phyloP scores from a whole-genome alignment of 2,113 vertebrate genomes.

The Bambusicola thoracicus region DNA sequence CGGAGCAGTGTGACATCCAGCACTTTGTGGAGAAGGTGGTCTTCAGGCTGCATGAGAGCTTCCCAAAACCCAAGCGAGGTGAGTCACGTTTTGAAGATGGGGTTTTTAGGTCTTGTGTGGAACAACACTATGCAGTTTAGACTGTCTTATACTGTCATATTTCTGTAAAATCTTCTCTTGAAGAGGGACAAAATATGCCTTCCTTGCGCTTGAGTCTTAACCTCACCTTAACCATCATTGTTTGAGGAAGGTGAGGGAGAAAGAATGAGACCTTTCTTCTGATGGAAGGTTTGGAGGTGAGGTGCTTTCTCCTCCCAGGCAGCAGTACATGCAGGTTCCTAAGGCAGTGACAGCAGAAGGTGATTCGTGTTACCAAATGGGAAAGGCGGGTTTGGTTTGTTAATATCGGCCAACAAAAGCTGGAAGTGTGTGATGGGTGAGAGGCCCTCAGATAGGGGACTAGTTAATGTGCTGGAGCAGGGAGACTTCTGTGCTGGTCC shows the following conservation, averaged over 20 bases:
- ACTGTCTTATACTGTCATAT: not conserved
- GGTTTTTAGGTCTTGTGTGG: rapidly evolving
- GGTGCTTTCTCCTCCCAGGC: not conserved
- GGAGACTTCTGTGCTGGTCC: not conserved
- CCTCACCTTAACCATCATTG: not conserved
- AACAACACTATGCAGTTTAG: not conserved
- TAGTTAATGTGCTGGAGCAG: rapidly evolving
- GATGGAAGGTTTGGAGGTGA: constrained; percentile 16
- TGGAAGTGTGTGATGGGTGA: not conserved
- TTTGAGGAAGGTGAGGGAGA: constrained; percentile 22
- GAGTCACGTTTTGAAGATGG: not conserved
- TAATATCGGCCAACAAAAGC: not conserved
- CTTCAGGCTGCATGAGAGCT: constrained; percentile 97
- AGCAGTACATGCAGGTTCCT: not conserved
- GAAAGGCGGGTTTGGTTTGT: not conserved
- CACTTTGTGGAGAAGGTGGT: constrained; percentile 98
- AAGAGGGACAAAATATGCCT: not conserved
- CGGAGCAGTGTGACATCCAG: constrained; percentile 96
- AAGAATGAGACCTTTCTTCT: not conserved
- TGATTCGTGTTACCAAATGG: not conserved
- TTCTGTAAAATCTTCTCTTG: not conserved
- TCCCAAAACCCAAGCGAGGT: constrained; percentile 98
- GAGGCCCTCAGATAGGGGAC: not conserved
- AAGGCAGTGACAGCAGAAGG: not conserved
- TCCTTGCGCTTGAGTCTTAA: not conserved